Evolutionary conservation across 2,888 invertebrate genomes (phyloP).

Genomic region (Drosophila leonis): DNA sequence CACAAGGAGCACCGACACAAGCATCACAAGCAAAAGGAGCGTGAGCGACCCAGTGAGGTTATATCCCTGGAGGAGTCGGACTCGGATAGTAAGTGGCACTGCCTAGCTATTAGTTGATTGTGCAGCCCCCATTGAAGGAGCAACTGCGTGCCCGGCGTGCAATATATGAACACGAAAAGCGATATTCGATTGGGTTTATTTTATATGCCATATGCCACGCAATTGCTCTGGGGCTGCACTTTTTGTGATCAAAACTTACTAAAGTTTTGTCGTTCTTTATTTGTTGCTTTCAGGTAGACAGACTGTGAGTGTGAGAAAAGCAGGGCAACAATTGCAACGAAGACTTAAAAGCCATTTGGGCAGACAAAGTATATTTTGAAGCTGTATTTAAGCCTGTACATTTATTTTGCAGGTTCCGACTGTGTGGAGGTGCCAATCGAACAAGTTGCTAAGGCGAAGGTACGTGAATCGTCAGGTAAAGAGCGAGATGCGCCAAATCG

Average conservation of each 20-base stretch:
- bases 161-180: conserved; percentile 55
- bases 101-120: background rate
- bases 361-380: background rate
- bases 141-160: conserved; percentile 45
- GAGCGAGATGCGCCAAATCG: conserved; percentile 27
- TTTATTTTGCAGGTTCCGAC: conserved; percentile 82
- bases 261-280: conserved; percentile 72
- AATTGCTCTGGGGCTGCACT: conserved; percentile 73
- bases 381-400: conserved; percentile 39
- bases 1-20: conserved; percentile 82
- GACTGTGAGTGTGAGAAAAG: conserved; percentile 57
- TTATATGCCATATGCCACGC: conserved; percentile 32
- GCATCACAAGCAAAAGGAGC: conserved; percentile 66
- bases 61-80: conserved; percentile 83
- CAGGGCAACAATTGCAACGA: conserved; percentile 9
- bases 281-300: conserved; percentile 58
- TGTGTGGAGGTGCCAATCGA: conserved; percentile 85
- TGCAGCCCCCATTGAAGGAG: conserved; percentile 44
- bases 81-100: conserved; percentile 85
- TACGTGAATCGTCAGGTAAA: conserved; percentile 13
- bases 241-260: conserved; percentile 47
- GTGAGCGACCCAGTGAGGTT: conserved; percentile 70
- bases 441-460: conserved; percentile 39
- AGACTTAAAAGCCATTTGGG: background rate
- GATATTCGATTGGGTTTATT: conserved; percentile 53